These are phyloP conservation scores for Ornithoptera alexandrae DNA, from an alignment of 2,888 invertebrate genomes.

Conservation along the genomic window DNA sequence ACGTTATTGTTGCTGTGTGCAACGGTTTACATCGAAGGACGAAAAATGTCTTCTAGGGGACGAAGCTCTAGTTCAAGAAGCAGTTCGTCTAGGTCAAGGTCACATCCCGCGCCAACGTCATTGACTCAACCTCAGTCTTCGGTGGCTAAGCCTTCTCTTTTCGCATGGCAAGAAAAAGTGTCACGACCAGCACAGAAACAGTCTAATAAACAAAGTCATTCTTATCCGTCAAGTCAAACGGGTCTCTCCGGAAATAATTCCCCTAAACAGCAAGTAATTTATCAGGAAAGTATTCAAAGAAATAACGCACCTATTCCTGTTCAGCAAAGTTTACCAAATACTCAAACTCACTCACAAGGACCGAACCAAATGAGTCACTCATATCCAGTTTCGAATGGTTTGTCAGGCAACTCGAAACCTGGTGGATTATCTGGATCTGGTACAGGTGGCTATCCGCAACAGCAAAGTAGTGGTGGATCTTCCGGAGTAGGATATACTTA, in stretches of 20 bases:
- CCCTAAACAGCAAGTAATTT: constrained; percentile 49
- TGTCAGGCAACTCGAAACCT: constrained; percentile 55
- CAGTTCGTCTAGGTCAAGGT: constrained; percentile 55
- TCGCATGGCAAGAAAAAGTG: constrained; percentile 69
- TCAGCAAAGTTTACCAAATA: constrained; percentile 42
- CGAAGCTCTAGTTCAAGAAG: constrained; percentile 64
- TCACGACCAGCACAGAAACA: constrained; percentile 51
- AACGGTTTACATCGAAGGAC: constrained; percentile 47
- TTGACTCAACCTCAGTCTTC: constrained; percentile 61
- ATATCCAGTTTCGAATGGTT: constrained; percentile 61
- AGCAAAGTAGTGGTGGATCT: constrained; percentile 29
- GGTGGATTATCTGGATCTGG: constrained; percentile 44
- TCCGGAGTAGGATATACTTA: constrained; percentile 31
- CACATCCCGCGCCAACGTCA: constrained; percentile 67
- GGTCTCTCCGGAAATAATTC: constrained; percentile 59
- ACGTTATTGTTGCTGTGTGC: constrained; percentile 44
- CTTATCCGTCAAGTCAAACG: constrained; percentile 65
- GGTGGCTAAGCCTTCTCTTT: constrained; percentile 54
- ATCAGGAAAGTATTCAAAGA: constrained; percentile 63
- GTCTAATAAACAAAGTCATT: constrained; percentile 52
- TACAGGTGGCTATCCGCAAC: constrained; percentile 47
- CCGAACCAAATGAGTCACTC: constrained; percentile 47
- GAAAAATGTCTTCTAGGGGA: constrained; percentile 61
- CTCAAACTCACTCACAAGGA: constrained; percentile 23
- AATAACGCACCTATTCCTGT: constrained; percentile 47